Conservation (phyloP, 2,888 invertebrate species). For the Mystacides longicornis region DNA sequence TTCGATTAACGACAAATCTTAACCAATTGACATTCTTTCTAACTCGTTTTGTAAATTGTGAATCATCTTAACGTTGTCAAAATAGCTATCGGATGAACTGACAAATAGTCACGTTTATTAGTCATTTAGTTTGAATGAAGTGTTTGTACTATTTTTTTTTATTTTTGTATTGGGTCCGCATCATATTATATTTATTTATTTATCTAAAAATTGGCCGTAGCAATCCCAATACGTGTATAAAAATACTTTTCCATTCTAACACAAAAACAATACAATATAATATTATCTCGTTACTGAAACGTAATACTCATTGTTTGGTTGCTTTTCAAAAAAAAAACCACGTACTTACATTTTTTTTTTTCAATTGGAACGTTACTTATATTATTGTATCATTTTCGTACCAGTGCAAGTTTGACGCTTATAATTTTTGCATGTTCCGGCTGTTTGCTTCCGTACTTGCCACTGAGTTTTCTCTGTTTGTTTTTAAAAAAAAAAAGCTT, state of each 20-base stretch:
- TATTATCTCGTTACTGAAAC: too few species aligned
- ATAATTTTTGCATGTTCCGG: too few species aligned
- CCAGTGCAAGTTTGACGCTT: too few species aligned
- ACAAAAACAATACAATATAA: background rate
- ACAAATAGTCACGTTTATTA: background rate
- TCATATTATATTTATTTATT: background rate
- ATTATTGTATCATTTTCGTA: too few species aligned
- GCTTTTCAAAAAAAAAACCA: too few species aligned
- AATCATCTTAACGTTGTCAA: background rate
- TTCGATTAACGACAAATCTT: background rate
- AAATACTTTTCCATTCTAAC: slow-evolving; percentile 1
- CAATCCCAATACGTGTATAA: slow-evolving; percentile 7
- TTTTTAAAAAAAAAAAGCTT: too few species aligned
- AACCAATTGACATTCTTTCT: background rate
- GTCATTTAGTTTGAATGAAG: slow-evolving; percentile 1
- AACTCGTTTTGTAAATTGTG: background rate
- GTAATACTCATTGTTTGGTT: too few species aligned
- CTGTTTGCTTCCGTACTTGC: too few species aligned
- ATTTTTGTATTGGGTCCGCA: slow-evolving; percentile 5
- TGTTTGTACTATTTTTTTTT: too few species aligned
- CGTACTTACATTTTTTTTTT: too few species aligned
- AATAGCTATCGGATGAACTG: background rate
- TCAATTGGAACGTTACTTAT: too few species aligned
- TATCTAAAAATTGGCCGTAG: background rate
- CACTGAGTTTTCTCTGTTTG: too few species aligned